These are phyloP conservation scores for Empis livida DNA, from an alignment of 2,888 invertebrate genomes.

Conservation along the genomic window DNA sequence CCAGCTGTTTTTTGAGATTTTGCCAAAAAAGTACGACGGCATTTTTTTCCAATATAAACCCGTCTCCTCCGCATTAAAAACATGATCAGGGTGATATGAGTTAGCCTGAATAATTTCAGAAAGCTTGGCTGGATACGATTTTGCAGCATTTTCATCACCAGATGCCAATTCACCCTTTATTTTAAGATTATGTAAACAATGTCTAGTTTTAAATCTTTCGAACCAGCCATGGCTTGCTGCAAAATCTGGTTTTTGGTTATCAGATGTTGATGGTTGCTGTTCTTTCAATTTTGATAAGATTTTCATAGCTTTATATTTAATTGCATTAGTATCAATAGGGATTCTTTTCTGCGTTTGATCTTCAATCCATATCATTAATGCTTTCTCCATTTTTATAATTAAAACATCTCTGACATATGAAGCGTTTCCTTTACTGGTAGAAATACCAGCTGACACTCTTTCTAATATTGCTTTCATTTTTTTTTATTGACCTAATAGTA, in stretches of 20 bases:
- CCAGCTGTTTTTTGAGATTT: conserved; percentile 16
- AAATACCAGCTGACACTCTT: neutral
- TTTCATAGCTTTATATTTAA: neutral
- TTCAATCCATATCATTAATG: conserved; percentile 2
- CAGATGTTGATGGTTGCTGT: too few species aligned
- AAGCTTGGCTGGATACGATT: neutral
- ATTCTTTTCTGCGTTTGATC: neutral
- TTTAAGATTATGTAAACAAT: conserved; percentile 12
- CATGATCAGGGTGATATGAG: conserved; percentile 7
- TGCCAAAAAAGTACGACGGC: conserved; percentile 18
- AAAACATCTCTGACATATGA: conserved; percentile 1
- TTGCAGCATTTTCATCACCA: conserved; percentile 10
- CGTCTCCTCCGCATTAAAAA: conserved; percentile 15
- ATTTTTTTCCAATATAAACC: conserved; percentile 18
- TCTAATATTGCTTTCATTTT: conserved; percentile 6
- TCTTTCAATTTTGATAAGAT: neutral
- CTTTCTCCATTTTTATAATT: conserved; percentile 2
- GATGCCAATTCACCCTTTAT: conserved; percentile 12
- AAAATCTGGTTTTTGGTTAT: neutral
- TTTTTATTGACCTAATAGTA: conserved; percentile 13
- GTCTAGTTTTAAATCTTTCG: conserved; percentile 12
- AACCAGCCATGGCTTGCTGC: neutral
- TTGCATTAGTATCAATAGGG: neutral
- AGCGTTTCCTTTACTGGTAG: neutral
- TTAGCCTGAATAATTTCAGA: conserved; percentile 5